phyloP scores from a whole-genome alignment of 1,140 invertebrate species.

The Ostrea denselamellosa region DNA sequence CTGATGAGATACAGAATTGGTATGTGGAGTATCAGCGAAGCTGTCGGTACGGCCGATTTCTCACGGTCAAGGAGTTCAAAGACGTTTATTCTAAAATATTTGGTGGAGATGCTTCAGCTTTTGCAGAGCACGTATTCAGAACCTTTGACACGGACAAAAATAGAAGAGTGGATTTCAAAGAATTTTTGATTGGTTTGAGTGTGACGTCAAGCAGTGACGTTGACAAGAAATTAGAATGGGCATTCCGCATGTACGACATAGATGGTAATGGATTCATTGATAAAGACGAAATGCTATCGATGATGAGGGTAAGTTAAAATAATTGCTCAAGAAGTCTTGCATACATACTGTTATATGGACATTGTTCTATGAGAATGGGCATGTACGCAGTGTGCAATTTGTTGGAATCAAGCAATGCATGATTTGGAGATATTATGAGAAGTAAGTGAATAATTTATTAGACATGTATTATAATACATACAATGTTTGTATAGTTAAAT shows the following conservation, averaged over 20 bases:
- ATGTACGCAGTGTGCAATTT: not conserved
- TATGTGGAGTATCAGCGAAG: constrained; percentile 94
- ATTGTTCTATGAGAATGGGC: not conserved
- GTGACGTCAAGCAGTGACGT: constrained; percentile 72
- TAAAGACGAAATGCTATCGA: constrained; percentile 40
- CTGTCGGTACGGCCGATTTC: constrained; percentile 42
- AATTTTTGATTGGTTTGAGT: constrained; percentile 48
- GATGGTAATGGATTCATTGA: constrained; percentile 36
- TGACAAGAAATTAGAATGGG: constrained; percentile 96
- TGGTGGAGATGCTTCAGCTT: constrained; percentile 39
- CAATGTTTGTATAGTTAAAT: too few species aligned
- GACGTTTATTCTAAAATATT: constrained; percentile 46
- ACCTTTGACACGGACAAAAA: constrained; percentile 46
- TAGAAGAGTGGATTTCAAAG: constrained; percentile 50
- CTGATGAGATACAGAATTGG: constrained; percentile 98
- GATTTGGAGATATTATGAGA: too few species aligned
- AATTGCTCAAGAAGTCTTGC: not conserved
- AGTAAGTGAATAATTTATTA: too few species aligned
- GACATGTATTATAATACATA: too few species aligned
- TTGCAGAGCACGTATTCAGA: constrained; percentile 46
- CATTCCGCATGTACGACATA: constrained; percentile 82
- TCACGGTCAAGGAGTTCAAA: constrained; percentile 48
- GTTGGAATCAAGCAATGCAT: too few species aligned
- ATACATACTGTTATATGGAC: not conserved
- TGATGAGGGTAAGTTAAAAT: constrained; percentile 40